Percentiles rank a stretch among this genome's conserved stretches.
Conservation (phyloP, 2,113 vertebrate genomes). For the Alectura lathami region DNA sequence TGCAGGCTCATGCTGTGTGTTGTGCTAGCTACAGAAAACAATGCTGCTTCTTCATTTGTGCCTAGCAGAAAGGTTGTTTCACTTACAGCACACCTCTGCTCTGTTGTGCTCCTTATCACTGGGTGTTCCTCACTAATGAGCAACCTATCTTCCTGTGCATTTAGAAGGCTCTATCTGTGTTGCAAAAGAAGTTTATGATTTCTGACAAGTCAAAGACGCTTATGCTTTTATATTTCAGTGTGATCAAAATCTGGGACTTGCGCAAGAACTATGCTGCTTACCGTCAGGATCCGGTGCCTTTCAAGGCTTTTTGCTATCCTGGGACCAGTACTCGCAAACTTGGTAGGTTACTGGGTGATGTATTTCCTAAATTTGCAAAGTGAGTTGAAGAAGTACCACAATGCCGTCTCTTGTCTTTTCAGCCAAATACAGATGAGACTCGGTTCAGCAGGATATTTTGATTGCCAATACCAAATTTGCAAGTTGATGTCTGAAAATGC, state of each 20-base stretch:
- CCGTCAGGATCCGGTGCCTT: constrained; percentile 84
- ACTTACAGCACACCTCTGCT: neutral
- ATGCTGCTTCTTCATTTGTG: neutral
- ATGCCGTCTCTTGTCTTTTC: neutral
- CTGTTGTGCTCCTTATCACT: neutral
- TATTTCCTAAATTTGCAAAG: neutral
- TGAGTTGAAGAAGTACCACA: neutral
- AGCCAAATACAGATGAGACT: neutral
- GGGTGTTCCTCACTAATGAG: neutral
- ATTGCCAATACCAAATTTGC: neutral
- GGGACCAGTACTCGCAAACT: constrained; percentile 90
- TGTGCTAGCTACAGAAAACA: neutral
- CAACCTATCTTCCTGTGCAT: neutral
- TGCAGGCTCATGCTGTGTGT: neutral
- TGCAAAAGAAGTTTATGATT: neutral
- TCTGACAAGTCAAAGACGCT: neutral
- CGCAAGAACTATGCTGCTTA: constrained; percentile 88
- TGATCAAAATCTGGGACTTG: constrained; percentile 96
- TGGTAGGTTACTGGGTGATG: constrained; percentile 75
- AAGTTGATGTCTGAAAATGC: neutral
- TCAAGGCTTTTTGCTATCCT: constrained; percentile 87
- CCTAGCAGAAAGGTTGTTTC: neutral
- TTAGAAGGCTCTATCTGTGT: neutral
- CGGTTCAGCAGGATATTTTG: neutral
- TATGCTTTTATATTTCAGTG: constrained; percentile 73